phyloP scores from a whole-genome alignment of 1,140 invertebrate genomes.

The Scaptodrosophila lebanonensis region DNA sequence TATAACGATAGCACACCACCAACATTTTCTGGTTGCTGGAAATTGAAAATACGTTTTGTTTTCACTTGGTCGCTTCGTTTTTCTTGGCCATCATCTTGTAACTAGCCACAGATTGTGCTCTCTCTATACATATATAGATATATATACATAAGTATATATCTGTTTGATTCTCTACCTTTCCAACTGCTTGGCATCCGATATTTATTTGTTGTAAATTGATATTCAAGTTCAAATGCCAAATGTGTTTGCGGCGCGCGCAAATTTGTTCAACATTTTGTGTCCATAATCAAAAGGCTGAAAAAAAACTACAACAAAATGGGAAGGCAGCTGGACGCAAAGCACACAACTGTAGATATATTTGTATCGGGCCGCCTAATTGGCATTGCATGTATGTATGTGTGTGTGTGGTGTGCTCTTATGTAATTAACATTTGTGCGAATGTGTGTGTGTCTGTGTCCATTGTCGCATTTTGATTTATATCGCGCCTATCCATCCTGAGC shows the following conservation, averaged over 20 bases:
- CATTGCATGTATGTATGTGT: slow-evolving; percentile 10
- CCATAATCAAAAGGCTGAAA: no score
- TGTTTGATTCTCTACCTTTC: slow-evolving; percentile 12
- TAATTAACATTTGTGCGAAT: slow-evolving; percentile 54
- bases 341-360: slow-evolving; percentile 42
- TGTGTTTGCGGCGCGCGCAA: slow-evolving; percentile 65
- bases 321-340: slow-evolving; percentile 31
- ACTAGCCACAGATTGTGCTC: no score
- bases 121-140: no score
- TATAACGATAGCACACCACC: background rate
- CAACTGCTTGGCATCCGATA: slow-evolving; percentile 23
- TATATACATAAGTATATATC: slow-evolving; percentile 55
- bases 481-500: slow-evolving; percentile 56
- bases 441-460: slow-evolving; percentile 41
- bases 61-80: no score
- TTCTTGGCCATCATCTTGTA: no score
- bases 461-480: slow-evolving; percentile 71
- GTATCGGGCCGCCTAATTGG: slow-evolving; percentile 62
- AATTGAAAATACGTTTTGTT: slow-evolving; percentile 51
- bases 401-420: slow-evolving; percentile 13
- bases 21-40: slow-evolving; percentile 9
- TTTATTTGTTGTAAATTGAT: slow-evolving; percentile 66
- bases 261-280: no score
- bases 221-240: slow-evolving; percentile 75
- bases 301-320: slow-evolving; percentile 17